Evolutionary conservation across 1,140 invertebrate species (phyloP).

Genomic region (Venustaconcha ellipsiformis): DNA sequence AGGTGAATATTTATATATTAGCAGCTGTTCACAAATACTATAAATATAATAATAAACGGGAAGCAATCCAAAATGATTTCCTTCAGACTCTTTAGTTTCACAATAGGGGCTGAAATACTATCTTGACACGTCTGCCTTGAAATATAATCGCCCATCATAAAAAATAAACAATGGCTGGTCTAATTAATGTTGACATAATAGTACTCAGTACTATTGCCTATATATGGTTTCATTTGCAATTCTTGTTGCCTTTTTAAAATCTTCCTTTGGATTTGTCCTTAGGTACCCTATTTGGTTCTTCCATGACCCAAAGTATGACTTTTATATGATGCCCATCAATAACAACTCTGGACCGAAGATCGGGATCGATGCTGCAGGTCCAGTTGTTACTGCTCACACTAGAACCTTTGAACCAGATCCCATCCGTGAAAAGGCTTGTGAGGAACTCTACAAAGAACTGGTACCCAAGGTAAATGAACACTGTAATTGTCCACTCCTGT

Average conservation of each 20-base stretch:
- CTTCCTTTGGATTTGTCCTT: background rate
- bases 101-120: too few relatives aligned
- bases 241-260: background rate
- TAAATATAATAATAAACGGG: too few relatives aligned
- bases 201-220: background rate
- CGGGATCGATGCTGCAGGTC: constrained; percentile 54
- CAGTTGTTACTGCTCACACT: constrained; percentile 44
- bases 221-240: background rate
- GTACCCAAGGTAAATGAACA: constrained; percentile 40
- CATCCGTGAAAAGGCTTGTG: constrained; percentile 36
- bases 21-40: too few relatives aligned
- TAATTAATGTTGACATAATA: background rate
- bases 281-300: constrained; percentile 64
- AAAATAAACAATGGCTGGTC: background rate
- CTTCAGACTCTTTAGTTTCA: too few relatives aligned
- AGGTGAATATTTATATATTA: too few relatives aligned
- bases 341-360: constrained; percentile 60
- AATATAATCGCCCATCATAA: background rate
- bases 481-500: too few relatives aligned
- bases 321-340: constrained; percentile 61
- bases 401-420: constrained; percentile 51
- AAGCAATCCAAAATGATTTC: too few relatives aligned
- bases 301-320: constrained; percentile 46
- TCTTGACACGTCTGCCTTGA: too few relatives aligned
- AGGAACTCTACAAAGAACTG: constrained; percentile 31